phyloP scores from a whole-genome alignment of 1,140 invertebrate species.

The Panulirus ornatus region DNA sequence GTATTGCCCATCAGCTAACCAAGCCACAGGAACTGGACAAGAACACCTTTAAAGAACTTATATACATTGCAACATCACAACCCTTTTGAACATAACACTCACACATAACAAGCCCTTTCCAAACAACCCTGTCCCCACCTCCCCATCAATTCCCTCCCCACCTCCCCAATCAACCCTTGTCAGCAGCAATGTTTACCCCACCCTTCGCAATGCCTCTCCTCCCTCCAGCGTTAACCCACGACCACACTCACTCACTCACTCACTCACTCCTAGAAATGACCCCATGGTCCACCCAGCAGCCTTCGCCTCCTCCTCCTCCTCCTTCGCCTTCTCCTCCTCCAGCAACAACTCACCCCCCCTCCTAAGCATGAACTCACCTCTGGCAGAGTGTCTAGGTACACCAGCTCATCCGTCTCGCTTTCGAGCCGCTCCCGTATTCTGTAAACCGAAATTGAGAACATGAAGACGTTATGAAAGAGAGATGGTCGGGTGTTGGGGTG shows the following conservation, averaged over 20 bases:
- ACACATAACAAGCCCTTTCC: not conserved
- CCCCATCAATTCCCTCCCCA: not conserved
- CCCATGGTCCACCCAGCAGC: too few species aligned
- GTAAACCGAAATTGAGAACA: too few species aligned
- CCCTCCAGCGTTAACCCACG: too few species aligned
- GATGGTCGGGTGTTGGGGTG: too few species aligned
- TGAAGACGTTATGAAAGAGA: too few species aligned
- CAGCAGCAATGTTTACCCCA: too few species aligned
- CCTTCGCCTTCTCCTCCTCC: not conserved
- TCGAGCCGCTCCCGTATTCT: conserved; percentile 75
- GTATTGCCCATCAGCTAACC: too few species aligned
- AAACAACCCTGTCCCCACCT: not conserved
- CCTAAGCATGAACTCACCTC: conserved; percentile 83
- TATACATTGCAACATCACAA: not conserved
- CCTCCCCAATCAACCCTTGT: not conserved
- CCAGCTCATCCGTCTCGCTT: conserved; percentile 85
- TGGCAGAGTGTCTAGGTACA: conserved; percentile 93
- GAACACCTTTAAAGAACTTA: too few species aligned
- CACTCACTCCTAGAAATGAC: too few species aligned
- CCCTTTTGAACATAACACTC: not conserved
- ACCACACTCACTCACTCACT: not conserved
- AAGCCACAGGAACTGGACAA: too few species aligned
- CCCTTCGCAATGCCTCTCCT: too few species aligned
- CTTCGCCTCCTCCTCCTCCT: not conserved
- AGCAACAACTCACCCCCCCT: conserved; percentile 7